A percentile compares a stretch with the other conserved stretches of the same genome.
Conservation (phyloP, 2,888 invertebrate species). For the Geophilus truncorum region DNA sequence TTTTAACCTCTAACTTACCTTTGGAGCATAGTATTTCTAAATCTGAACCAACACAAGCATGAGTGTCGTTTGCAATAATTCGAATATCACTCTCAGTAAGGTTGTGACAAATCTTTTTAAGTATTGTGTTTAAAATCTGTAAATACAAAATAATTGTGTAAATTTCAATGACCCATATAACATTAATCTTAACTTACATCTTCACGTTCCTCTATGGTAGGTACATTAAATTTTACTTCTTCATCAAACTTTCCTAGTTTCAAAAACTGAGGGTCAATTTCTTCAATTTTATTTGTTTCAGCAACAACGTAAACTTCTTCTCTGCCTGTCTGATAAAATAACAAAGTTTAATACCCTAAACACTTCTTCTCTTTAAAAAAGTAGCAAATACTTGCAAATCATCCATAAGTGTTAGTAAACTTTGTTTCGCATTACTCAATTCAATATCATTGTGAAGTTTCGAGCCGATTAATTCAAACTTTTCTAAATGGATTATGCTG, state of each 20-base stretch:
- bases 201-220: slow-evolving; percentile 37
- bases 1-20: slow-evolving; percentile 52
- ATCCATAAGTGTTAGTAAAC: background rate
- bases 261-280: slow-evolving; percentile 66
- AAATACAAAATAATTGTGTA: background rate
- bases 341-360: slow-evolving; percentile 59
- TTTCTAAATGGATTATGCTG: slow-evolving; percentile 74
- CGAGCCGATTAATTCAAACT: slow-evolving; percentile 72
- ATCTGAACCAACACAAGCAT: slow-evolving; percentile 89
- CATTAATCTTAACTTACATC: slow-evolving; percentile 59
- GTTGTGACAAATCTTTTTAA: slow-evolving; percentile 47
- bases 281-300: slow-evolving; percentile 70
- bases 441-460: slow-evolving; percentile 66
- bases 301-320: slow-evolving; percentile 70
- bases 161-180: background rate
- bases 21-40: slow-evolving; percentile 69
- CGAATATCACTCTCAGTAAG: slow-evolving; percentile 57
- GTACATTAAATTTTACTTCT: background rate
- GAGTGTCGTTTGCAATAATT: slow-evolving; percentile 64
- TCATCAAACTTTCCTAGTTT: slow-evolving; percentile 69
- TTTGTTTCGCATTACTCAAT: slow-evolving; percentile 36
- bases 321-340: slow-evolving; percentile 47
- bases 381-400: background rate
- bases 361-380: background rate
- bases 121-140: background rate